Evolutionary conservation across 2,888 invertebrate species (phyloP).

Genomic region (Eupithecia subfuscata): DNA sequence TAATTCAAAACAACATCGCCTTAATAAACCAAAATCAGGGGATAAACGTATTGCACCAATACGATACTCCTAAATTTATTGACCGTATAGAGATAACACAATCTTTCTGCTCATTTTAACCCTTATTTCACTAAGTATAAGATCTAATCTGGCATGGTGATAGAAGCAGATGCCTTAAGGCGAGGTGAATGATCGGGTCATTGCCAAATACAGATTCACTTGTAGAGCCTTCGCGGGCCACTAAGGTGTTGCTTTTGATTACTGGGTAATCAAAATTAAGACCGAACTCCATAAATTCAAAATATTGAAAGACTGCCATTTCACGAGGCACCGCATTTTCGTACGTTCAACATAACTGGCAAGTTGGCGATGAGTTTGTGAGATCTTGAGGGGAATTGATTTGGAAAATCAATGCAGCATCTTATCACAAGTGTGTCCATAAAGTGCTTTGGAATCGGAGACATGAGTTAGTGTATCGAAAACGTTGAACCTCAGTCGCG

Average conservation of each 20-base stretch:
- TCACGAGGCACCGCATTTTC: constrained; percentile 15
- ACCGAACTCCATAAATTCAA: constrained; percentile 43
- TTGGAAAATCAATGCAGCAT: constrained; percentile 57
- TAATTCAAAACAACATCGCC: constrained; percentile 29
- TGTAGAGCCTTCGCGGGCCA: constrained; percentile 65
- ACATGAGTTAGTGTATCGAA: constrained; percentile 78
- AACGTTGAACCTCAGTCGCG: constrained; percentile 66
- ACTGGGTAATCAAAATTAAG: constrained; percentile 43
- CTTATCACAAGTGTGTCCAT: constrained; percentile 66
- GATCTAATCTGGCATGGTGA: constrained; percentile 22
- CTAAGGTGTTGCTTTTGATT: constrained; percentile 67
- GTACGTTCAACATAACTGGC: constrained; percentile 17
- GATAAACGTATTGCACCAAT: constrained; percentile 35
- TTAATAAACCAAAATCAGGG: constrained; percentile 32
- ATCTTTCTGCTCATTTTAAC: constrained; percentile 21
- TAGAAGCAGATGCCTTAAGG: constrained; percentile 39
- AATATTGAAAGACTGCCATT: constrained; percentile 29
- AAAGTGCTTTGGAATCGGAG: constrained; percentile 68
- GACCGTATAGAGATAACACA: constrained; percentile 18
- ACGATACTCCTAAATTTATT: constrained; percentile 29
- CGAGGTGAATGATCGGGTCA: constrained; percentile 77
- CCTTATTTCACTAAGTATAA: constrained; percentile 30
- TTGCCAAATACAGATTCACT: constrained; percentile 76
- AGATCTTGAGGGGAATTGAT: constrained; percentile 23
- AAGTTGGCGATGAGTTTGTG: neutral